These are phyloP conservation scores for Atopsyche davidsoni DNA, from an alignment of 1,140 invertebrate genomes.

Conservation along the genomic window DNA sequence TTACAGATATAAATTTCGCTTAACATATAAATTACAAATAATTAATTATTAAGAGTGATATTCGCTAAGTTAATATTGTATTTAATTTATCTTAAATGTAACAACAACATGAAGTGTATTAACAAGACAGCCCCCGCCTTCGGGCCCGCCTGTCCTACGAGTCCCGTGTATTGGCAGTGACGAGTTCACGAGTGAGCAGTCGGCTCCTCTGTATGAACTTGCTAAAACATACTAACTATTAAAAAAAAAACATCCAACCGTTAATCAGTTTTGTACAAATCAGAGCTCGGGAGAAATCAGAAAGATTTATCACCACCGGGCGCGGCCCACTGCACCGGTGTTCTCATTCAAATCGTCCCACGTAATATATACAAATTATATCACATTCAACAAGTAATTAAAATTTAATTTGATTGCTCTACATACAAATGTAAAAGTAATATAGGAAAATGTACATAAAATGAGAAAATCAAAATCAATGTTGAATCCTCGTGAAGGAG, in stretches of 20 bases:
- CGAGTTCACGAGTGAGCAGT: slow-evolving; percentile 6
- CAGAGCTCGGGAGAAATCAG: slow-evolving; percentile 8
- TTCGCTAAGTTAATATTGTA: slow-evolving; percentile 25
- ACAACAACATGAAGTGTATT: slow-evolving; percentile 5
- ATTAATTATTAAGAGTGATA: slow-evolving; percentile 23
- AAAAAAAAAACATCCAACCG: background rate
- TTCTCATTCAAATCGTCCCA: too few species aligned
- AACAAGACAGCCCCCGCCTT: slow-evolving; percentile 4
- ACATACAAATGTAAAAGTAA: too few species aligned
- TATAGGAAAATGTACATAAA: too few species aligned
- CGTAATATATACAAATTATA: too few species aligned
- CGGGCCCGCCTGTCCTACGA: slow-evolving; percentile 12
- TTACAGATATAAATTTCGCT: slow-evolving; percentile 25
- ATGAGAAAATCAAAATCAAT: too few species aligned
- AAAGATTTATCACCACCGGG: too few species aligned
- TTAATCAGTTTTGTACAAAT: slow-evolving; percentile 6
- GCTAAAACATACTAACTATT: too few species aligned
- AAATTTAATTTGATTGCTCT: too few species aligned
- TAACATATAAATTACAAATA: slow-evolving; percentile 25
- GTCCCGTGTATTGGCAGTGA: slow-evolving; percentile 24
- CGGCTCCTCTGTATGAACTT: background rate
- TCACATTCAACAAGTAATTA: too few species aligned
- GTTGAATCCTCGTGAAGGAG: background rate
- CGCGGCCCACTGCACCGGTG: too few species aligned
- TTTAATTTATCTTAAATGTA: slow-evolving; percentile 21